Evolutionary conservation across 2,888 invertebrate species (phyloP), one percentile per base, ranked within the genome.

Genomic region (Machimus rusticus): DNA sequence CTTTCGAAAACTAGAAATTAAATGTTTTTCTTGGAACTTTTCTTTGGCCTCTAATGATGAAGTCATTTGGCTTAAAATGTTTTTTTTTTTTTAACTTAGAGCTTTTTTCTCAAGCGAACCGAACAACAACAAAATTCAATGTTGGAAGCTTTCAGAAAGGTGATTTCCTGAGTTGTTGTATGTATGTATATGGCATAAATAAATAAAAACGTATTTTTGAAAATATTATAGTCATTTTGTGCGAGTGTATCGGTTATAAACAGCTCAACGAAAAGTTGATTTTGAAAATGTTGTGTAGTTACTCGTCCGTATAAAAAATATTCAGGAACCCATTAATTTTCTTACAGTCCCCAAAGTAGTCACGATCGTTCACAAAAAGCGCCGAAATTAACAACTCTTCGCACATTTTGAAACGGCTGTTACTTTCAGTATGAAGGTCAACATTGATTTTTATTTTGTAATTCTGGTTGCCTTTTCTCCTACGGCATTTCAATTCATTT

Each of bases 361-460:
- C 76, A 76, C 76, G 76, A 76, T 66, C 66, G 66, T 14, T 12
- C 28, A 66, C 66, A 66, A 66, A 55, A 19, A 66, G 66, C 23
- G 66, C 66, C 66, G 66, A 66, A 66, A 66, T 76, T 76, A 76
- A 76, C 39, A 76, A 76, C 76, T 76, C n/a, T 31, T 76, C 76
- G 76, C 76, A 76, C 34, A 82, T 82, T 82, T 57, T 23, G 37
- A 82, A 82, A 66, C 37, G 34, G 66, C 37, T 76, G 57, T 57
- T 34, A 66, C 82, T 82, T 82, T 82, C 82, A 57, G 37, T 82
- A 57, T 82, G 82, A 57, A 82, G 57, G 57, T 82, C 82, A 82
- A 66, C 82, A 66, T 82, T 82, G 82, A 82, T 57, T 57, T 82
- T 81, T 82, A 76, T 76, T 76, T 76, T 76, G 76, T 76, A 76